phyloP scores from a whole-genome alignment of 2,113 vertebrate genomes.

The Macaca mulatta region DNA sequence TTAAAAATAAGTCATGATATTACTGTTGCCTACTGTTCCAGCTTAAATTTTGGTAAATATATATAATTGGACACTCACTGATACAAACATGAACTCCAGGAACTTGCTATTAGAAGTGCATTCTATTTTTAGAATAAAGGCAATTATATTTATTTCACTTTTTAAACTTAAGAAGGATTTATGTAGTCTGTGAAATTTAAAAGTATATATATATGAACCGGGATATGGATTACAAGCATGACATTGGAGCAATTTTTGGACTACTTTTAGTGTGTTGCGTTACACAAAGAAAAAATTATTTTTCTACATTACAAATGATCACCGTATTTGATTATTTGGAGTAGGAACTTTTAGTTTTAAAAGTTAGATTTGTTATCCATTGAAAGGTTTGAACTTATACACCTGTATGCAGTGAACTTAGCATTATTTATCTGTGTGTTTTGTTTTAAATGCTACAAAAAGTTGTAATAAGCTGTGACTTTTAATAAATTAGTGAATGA shows the following conservation, averaged over 20 bases:
- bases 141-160: not conserved
- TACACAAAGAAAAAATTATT: not conserved
- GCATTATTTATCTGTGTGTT: constrained; percentile 7
- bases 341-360: constrained; percentile 38
- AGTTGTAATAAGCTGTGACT: not conserved
- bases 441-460: constrained; percentile 23
- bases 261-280: not conserved
- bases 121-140: constrained; percentile 26
- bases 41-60: constrained; percentile 43
- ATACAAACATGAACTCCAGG: not conserved
- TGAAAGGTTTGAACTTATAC: constrained; percentile 36
- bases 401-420: not conserved
- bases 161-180: constrained; percentile 24
- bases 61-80: not conserved
- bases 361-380: not conserved
- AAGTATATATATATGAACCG: not conserved
- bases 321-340: constrained; percentile 43
- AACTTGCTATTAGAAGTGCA: constrained; percentile 31
- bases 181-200: not conserved
- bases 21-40: constrained; percentile 9
- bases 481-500: constrained; percentile 47
- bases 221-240: not conserved
- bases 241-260: not conserved
- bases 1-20: not conserved
- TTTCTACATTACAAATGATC: not conserved